A percentile compares a stretch with the other conserved stretches of the same genome.
These are phyloP conservation scores for Lepisosteus osseus DNA, from an alignment of 2,113 vertebrate species.

Conservation along the genomic window DNA sequence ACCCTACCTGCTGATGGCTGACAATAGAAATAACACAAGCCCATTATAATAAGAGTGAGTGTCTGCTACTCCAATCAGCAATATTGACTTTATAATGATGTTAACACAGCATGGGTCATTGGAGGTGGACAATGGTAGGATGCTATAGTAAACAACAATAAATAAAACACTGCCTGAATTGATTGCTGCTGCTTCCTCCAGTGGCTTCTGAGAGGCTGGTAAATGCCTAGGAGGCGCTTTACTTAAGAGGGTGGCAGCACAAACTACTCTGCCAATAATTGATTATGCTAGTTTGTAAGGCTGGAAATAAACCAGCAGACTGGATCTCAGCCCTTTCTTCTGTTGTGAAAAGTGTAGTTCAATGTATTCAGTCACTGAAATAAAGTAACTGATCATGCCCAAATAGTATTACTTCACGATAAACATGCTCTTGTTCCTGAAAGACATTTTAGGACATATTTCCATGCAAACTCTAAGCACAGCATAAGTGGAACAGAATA, in stretches of 20 bases:
- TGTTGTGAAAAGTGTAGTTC: too few species aligned
- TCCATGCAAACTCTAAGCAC: too few species aligned
- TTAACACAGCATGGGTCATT: constrained; percentile 14
- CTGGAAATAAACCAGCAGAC: too few species aligned
- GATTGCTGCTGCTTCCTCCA: constrained; percentile 9
- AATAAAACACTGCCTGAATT: constrained; percentile 22
- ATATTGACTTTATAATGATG: constrained; percentile 23
- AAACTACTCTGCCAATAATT: constrained; percentile 13
- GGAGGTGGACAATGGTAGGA: background rate
- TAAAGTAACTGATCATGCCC: too few species aligned
- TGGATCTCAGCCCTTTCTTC: too few species aligned
- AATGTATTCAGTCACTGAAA: too few species aligned
- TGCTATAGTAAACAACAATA: constrained; percentile 7
- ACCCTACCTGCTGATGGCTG: too few species aligned
- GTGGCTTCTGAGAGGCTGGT: constrained; percentile 5
- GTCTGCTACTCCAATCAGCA: constrained; percentile 13
- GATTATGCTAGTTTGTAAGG: too few species aligned
- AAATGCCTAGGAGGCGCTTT: background rate
- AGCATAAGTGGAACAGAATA: too few species aligned
- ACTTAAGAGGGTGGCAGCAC: background rate
- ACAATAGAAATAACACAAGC: background rate
- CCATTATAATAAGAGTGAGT: constrained; percentile 16
- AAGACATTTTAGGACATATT: too few species aligned
- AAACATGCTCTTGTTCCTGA: too few species aligned
- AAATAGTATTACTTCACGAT: too few species aligned